Base-by-base conservation (phyloP, 2,797 vertebrate species). In the Catharus ustulatus region DNA sequence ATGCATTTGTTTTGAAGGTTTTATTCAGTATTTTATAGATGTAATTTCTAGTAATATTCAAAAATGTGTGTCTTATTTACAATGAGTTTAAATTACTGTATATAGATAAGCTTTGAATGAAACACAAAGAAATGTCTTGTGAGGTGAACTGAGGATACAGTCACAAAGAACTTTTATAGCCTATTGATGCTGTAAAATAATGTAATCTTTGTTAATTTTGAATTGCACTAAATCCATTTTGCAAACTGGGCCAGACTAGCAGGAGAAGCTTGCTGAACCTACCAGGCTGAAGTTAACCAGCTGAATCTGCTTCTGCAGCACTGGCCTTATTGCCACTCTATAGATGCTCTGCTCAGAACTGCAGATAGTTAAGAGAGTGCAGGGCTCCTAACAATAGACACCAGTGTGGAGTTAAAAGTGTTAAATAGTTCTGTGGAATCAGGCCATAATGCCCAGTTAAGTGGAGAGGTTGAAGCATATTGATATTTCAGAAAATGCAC, bases 1-100 rank as follows among this genome's bases (percentile, higher is more conserved):
- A 92, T 95, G 93, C 90, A 87, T 96, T 97, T 97, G 80, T 96
- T 97, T 95, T 94, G 93, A 97, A 96, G 72, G 40, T 96, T 97
- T 94, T 96, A 92, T 94, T 97, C 68, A 14, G 61, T 96, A 92
- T 94, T 97, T 94, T 93, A 94, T 94, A 84, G 72, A 58, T 38
- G 55, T 95, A 88, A 90, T 96, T 97, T 95, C 85, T 96, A 90
- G 74, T 95, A 94, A 93, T 95, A 94, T 95, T 90, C 66, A 90
- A 92, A 96, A 96, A 90, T 91, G 67, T 16, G 12, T 84, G 57
- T 94, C 68, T 95, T 96, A 94, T 90, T 97, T 96, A 84, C 87
- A 91, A 91, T 22, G 40, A 94, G 90, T 92, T 96, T 94, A 94
- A 94, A 87, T 92, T 94, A 95, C 71, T 76, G 58, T 91, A 13